Conservation (phyloP, 2,797 vertebrate species). For the Pterois miles region DNA sequence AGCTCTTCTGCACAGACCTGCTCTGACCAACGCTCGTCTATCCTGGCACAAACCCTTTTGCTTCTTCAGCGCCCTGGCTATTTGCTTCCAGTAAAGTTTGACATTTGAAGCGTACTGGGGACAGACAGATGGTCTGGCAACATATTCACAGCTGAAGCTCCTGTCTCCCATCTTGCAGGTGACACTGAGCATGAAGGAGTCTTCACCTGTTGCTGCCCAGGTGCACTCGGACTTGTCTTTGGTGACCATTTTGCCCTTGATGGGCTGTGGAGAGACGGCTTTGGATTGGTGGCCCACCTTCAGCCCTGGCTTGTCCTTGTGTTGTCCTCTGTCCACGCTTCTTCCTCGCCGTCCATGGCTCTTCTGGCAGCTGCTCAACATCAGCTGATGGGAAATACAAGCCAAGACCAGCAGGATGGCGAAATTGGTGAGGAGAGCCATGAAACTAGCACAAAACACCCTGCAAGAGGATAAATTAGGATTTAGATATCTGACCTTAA, state of each 20-base stretch:
- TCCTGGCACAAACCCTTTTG: constrained; percentile 86
- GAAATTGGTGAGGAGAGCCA: constrained; percentile 74
- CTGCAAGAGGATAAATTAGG: constrained; percentile 48
- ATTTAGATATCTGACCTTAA: constrained; percentile 31
- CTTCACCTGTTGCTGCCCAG: constrained; percentile 79
- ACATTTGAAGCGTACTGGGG: constrained; percentile 70
- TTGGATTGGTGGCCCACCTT: constrained; percentile 46
- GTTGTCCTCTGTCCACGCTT: constrained; percentile 43
- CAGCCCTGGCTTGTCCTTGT: constrained; percentile 56
- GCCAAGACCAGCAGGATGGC: constrained; percentile 80
- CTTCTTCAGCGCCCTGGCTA: constrained; percentile 83
- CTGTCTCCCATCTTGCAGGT: constrained; percentile 75
- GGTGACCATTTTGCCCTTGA: constrained; percentile 83
- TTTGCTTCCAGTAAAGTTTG: constrained; percentile 90
- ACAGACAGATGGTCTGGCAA: constrained; percentile 83
- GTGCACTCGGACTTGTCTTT: constrained; percentile 85
- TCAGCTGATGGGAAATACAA: constrained; percentile 75
- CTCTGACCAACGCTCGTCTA: constrained; percentile 75
- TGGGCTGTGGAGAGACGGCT: constrained; percentile 43
- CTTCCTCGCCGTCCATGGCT: constrained; percentile 41
- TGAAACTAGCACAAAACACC: constrained; percentile 39
- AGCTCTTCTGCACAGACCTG: constrained; percentile 86
- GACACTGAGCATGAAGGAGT: constrained; percentile 67
- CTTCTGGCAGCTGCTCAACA: constrained; percentile 71
- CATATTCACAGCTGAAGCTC: constrained; percentile 85